A percentile compares a stretch with the other conserved stretches of the same genome.
Conservation (phyloP, 1,140 invertebrate genomes). For the Heliconius hewitsoni region DNA sequence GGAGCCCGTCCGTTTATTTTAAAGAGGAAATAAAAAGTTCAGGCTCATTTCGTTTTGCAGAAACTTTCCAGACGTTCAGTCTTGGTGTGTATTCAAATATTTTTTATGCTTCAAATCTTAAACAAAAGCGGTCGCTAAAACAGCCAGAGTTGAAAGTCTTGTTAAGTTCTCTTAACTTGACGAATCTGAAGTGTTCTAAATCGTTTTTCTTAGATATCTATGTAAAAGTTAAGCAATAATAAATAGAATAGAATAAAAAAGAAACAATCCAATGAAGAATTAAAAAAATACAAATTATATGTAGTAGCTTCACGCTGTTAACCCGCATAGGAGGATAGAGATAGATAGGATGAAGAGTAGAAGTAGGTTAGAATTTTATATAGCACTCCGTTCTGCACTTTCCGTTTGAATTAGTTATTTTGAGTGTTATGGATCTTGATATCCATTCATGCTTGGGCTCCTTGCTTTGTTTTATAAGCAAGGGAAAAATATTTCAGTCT, state of each 20-base stretch:
- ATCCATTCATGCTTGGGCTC: no score
- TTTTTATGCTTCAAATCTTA: slow-evolving; percentile 13
- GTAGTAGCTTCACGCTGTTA: no score
- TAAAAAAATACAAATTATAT: no score
- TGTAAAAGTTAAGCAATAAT: background rate
- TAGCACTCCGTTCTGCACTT: no score
- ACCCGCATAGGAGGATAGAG: no score
- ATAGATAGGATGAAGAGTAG: no score
- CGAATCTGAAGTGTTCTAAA: background rate
- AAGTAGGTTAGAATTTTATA: no score
- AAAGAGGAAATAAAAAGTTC: slow-evolving; percentile 5
- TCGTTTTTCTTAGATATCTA: background rate
- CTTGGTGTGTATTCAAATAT: slow-evolving; percentile 18
- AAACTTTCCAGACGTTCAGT: slow-evolving; percentile 12
- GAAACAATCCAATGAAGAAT: no score
- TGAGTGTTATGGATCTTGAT: no score
- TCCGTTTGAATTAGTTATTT: no score
- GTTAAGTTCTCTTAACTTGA: background rate
- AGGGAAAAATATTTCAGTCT: no score
- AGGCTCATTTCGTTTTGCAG: slow-evolving; percentile 2
- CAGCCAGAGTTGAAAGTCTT: background rate
- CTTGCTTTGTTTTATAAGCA: no score
- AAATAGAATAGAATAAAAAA: background rate
- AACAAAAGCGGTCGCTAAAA: slow-evolving; percentile 3
- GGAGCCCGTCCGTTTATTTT: background rate